Evolutionary conservation across 2,888 invertebrate genomes (phyloP), one percentile per base, ranked within the genome.

Genomic region (Caradrina kadenii): DNA sequence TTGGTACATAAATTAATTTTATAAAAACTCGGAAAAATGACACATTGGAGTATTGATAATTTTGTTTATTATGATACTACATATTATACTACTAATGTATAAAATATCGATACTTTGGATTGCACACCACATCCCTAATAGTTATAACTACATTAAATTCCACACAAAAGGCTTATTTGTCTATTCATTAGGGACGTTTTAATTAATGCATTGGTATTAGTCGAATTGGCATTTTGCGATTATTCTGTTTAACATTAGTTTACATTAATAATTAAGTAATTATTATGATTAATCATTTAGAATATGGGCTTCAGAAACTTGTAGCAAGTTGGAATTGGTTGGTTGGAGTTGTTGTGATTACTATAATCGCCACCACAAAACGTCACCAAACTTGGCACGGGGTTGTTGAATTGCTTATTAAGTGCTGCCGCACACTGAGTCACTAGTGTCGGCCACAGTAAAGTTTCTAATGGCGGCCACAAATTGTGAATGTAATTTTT

Each of bases 101-200:
- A 67, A 53, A 17, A 4, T 6, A 31, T 72, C 72, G 72, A 59
- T 67, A 54, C 8, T 22, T 42, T 73, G 4, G 8, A 19, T 56
- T 15, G 6, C 15, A n/a, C 21, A 17, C 0, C 11, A 31, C 58
- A 75, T 68, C 53, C 17, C 69, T 72, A 54, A 11, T 54, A 45
- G 76, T 72, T 42, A 54, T 48, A 55, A 62, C 55, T 76, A 58
- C 48, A 76, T 69, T 76, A 39, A 76, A 56, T 58, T 42, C 56
- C 76, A 52, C 61, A 58, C 60, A 69, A 59, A 69, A 61, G 61
- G 73, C 48, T 76, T 62, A 69, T 76, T 75, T 58, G 70, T 76
- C 53, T 59, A 62, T 76, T 55, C 69, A 73, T 76, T 73, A 62
- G 70, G 70, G 70, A 56, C n/a, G 52, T 49, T 73, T 62, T 69